Conservation (phyloP, 1,140 invertebrate species). For the Microvelia longipes region DNA sequence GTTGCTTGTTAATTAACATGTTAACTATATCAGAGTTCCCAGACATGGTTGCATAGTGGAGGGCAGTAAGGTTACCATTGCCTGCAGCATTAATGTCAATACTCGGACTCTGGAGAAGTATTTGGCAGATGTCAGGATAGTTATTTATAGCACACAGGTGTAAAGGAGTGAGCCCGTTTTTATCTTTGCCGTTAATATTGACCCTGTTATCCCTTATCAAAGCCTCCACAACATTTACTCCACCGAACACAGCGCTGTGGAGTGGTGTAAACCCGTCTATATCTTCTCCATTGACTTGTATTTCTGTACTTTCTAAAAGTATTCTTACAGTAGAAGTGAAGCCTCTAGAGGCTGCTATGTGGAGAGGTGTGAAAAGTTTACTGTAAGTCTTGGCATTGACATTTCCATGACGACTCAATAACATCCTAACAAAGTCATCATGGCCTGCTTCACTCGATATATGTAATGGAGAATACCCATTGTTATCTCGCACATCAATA, state of each 20-base stretch:
- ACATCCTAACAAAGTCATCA: slow-evolving; percentile 27
- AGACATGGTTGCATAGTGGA: neutral
- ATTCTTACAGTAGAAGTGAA: neutral
- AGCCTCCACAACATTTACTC: neutral
- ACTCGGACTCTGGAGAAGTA: slow-evolving; percentile 44
- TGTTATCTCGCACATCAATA: neutral
- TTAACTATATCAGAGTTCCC: neutral
- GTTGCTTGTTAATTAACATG: neutral
- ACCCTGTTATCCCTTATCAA: slow-evolving; percentile 18
- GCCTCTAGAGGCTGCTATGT: slow-evolving; percentile 71
- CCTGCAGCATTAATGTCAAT: slow-evolving; percentile 28
- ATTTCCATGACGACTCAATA: slow-evolving; percentile 47
- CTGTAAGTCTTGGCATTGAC: slow-evolving; percentile 44
- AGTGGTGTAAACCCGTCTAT: slow-evolving; percentile 9
- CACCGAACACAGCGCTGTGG: slow-evolving; percentile 6
- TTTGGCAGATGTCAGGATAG: slow-evolving; percentile 31
- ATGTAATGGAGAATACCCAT: slow-evolving; percentile 27
- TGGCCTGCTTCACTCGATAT: slow-evolving; percentile 31
- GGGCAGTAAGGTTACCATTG: slow-evolving; percentile 50
- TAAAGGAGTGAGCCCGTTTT: neutral
- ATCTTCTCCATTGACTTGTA: slow-evolving; percentile 11
- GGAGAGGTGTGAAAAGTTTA: slow-evolving; percentile 66
- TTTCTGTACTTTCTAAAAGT: neutral
- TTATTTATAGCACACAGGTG: no score
- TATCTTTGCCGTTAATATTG: slow-evolving; percentile 16